Evolutionary conservation across 2,113 vertebrate species (phyloP).

Genomic region (Pteronura brasiliensis): DNA sequence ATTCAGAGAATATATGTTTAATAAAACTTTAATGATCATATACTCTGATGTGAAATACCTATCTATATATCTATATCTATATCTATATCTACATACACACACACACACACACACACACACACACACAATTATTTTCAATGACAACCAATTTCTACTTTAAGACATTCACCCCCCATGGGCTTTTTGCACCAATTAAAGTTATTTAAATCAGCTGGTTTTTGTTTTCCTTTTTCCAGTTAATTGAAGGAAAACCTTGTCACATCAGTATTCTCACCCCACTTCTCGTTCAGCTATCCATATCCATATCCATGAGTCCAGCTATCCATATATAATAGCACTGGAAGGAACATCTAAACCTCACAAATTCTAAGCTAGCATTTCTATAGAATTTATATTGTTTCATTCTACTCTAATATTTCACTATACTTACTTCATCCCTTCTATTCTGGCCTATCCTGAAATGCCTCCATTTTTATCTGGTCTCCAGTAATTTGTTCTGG

Average conservation of each 20-base stretch:
- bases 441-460: neutral
- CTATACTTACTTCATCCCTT: neutral
- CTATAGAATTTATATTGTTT: neutral
- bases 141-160: neutral
- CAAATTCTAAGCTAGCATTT: neutral
- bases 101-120: neutral
- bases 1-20: neutral
- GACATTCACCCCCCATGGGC: neutral
- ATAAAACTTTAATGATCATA: neutral
- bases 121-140: neutral
- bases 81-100: too few relatives aligned
- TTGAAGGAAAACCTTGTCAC: neutral
- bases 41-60: neutral
- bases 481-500: neutral
- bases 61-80: neutral
- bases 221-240: neutral
- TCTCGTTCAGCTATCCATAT: neutral
- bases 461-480: neutral
- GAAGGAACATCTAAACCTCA: neutral
- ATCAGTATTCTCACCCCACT: neutral
- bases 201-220: neutral
- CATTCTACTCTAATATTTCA: neutral
- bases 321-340: neutral
- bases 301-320: neutral
- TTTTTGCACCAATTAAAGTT: neutral